Percentiles rank a stretch among this genome's conserved stretches.
phyloP scores from a whole-genome alignment of 2,888 invertebrate genomes.

The Drosophila anceps region DNA sequence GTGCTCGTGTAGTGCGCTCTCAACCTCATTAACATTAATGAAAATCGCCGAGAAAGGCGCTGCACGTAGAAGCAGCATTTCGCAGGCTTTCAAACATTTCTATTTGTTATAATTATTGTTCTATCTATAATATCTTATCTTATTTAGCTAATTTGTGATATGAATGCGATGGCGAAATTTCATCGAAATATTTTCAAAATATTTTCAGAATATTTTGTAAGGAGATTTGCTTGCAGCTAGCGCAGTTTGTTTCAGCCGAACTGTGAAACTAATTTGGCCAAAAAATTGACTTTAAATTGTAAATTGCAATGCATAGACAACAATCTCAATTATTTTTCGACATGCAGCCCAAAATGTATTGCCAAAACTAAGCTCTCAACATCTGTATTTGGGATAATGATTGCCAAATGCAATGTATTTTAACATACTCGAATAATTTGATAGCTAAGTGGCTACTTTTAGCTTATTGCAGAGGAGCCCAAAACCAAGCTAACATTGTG shows the following conservation, averaged over 20 bases:
- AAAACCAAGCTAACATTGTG: constrained; percentile 13
- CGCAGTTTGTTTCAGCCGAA: background rate
- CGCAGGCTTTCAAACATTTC: background rate
- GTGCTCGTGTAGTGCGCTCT: background rate
- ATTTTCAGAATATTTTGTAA: background rate
- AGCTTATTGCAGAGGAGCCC: constrained; percentile 4
- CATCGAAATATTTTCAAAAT: background rate
- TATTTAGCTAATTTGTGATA: background rate
- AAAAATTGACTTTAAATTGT: background rate
- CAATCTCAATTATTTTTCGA: constrained; percentile 2
- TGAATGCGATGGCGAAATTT: background rate
- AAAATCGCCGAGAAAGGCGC: constrained; percentile 3
- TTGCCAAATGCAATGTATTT: constrained; percentile 9
- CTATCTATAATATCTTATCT: background rate
- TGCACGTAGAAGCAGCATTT: too few relatives aligned
- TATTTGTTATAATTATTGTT: background rate
- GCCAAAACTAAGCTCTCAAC: background rate
- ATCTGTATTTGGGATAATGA: constrained; percentile 12
- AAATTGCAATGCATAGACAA: background rate
- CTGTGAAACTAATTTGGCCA: background rate
- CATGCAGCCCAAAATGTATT: constrained; percentile 3
- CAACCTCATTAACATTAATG: constrained; percentile 2
- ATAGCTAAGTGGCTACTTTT: constrained; percentile 30
- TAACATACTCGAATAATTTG: constrained; percentile 9
- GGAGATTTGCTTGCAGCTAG: background rate